These are phyloP conservation scores for Acipenser transmontanus DNA, from an alignment of 2,797 vertebrate species.

Conservation along the genomic window DNA sequence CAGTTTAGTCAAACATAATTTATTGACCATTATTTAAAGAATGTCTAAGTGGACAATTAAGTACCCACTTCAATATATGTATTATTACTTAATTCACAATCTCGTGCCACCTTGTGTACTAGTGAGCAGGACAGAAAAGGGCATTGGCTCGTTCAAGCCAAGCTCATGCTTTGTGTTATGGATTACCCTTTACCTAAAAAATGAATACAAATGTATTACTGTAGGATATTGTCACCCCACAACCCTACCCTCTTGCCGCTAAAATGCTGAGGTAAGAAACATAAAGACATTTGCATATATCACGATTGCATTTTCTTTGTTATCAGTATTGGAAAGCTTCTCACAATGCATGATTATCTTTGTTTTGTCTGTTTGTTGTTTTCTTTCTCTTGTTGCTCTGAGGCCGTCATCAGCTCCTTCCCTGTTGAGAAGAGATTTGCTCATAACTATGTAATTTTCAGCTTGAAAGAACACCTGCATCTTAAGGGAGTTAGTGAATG, in stretches of 20 bases:
- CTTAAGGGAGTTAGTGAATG: slow-evolving; percentile 22
- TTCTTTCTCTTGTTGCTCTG: slow-evolving; percentile 19
- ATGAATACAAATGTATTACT: no score
- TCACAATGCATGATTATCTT: background rate
- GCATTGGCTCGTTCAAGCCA: no score
- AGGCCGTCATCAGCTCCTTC: slow-evolving; percentile 15
- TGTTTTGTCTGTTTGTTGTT: slow-evolving; percentile 10
- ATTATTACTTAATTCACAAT: background rate
- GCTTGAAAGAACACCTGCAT: slow-evolving; percentile 39
- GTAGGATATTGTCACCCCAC: no score
- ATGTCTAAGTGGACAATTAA: slow-evolving; percentile 27
- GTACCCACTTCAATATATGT: slow-evolving; percentile 15
- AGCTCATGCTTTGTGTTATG: no score
- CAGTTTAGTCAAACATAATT: slow-evolving; percentile 27
- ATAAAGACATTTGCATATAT: no score
- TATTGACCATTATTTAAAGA: slow-evolving; percentile 29
- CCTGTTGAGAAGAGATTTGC: slow-evolving; percentile 31
- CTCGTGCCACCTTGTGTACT: no score
- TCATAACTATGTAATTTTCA: slow-evolving; percentile 37
- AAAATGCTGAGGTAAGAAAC: no score
- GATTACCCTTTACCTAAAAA: no score
- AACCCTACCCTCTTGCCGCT: no score
- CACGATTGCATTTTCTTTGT: no score
- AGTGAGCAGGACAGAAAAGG: no score
- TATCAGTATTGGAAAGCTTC: no score